phyloP scores from a whole-genome alignment of 2,113 vertebrate genomes.

The Dipodomys spectabilis region DNA sequence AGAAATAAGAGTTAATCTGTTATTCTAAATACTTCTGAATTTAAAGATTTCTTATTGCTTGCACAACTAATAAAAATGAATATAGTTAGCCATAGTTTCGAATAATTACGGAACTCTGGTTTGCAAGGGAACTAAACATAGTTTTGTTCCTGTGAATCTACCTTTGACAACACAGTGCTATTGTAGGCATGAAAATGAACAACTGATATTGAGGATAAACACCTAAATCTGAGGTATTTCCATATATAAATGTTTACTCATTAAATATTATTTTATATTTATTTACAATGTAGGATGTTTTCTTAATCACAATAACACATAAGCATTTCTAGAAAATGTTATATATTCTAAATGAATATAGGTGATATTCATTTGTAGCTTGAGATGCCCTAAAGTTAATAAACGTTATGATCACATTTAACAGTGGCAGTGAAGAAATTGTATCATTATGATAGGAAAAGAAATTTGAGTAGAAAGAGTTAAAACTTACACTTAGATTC shows the following conservation, averaged over 20 bases:
- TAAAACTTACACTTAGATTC: slow-evolving; percentile 10
- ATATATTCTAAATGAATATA: not conserved
- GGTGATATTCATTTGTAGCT: not conserved
- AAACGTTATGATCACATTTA: not conserved
- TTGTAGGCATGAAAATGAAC: not conserved
- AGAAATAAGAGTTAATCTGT: not conserved
- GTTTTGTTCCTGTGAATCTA: not conserved
- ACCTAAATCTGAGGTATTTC: not conserved
- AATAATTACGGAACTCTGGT: not conserved
- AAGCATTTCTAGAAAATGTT: slow-evolving; percentile 12
- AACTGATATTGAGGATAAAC: not conserved
- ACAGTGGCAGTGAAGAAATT: not conserved
- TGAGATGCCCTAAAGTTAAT: not conserved
- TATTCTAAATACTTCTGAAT: slow-evolving; percentile 27
- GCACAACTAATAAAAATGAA: not conserved
- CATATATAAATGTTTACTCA: not conserved
- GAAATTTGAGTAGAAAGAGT: slow-evolving; percentile 6
- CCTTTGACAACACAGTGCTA: not conserved
- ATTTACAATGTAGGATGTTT: not conserved
- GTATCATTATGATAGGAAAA: not conserved
- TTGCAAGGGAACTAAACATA: not conserved
- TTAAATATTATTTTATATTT: slow-evolving; percentile 34
- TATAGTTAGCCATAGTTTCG: not conserved
- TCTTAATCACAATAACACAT: not conserved
- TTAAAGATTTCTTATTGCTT: slow-evolving; percentile 55